Evolutionary conservation across 1,140 invertebrate genomes (phyloP), one percentile per base, ranked within the genome.

Genomic region (Neodiprion virginianus): DNA sequence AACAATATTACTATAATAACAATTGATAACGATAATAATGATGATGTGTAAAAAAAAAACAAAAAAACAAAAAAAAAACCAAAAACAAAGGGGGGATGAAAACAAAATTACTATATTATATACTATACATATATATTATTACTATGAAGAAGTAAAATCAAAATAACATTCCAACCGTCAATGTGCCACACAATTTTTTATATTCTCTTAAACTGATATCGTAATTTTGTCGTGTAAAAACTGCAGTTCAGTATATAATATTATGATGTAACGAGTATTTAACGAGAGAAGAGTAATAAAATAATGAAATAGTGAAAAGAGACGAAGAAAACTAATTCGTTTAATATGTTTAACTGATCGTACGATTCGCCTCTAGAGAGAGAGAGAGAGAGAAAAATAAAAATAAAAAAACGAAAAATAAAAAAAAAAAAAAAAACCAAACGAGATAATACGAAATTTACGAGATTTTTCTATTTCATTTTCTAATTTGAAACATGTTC

Each of bases 141-240:
- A 74, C 76, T 79, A 77, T 81, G 76, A 78, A 77, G 80, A 80
- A 71, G 69, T 86, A 80, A 77, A 84, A 86, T 84, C 82, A 87
- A 86, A 86, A 80, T 88, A 88, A 88, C 86, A 88, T 88, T 88
- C 86, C 86, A 88, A 88, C 87, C 86, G 82, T 88, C 85, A 87
- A 88, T 88, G 87, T 88, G 87, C 87, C 86, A 88, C 87, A 86
- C 83, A 86, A 87, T 86, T 88, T 87, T 88, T 88, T 88, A 88
- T 88, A 88, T 86, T 86, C 86, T 85, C 84, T 85, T 85, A 83
- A 85, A 75, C 67, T 23, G 17, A 53, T 10, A 53, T 53, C n/a
- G 50, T 53, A 53, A 53, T 53, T 11, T 21, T 21, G 17, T 21
- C 17, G 17, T 21, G 17, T 21, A 21, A 21, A 21, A 21, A 21